Evolutionary conservation across 2,113 vertebrate genomes (phyloP), one percentile per base, ranked within the genome.

Genomic region (Salvelinus sp.): DNA sequence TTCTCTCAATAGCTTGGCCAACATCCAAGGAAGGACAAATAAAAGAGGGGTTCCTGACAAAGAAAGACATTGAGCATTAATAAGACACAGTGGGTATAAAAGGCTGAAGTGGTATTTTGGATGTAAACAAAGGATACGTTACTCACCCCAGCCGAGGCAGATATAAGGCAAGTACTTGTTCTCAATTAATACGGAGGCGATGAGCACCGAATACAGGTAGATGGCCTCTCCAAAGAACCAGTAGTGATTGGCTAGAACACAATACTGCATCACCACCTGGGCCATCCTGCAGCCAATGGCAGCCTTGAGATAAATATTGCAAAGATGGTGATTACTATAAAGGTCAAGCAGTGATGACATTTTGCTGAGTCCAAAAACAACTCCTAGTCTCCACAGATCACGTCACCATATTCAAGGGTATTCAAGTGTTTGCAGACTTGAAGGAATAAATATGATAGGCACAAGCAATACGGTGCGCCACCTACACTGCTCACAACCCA

Each of bases 151-250:
- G 77, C 95, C 94, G 1, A 95, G 89, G 86, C 92, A 94, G 78
- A 95, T 87, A 86, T 95, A 95, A 27, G 91, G 88, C 20, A 92
- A 79, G 86, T 93, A 93, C 83, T 94, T 94, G 89, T 91, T 94
- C 85, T 95, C 91, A 0, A 92, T 92, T 83, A 96, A 93, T 66
- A 95, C 94, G 0, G 93, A 95, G 16, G 93, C 90, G 4, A 95
- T 93, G 2, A 96, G 93, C 68, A 96, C 91, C 27, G 94, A 94
- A 85, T 95, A 93, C 76, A 96, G 89, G 89, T 95, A 95, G 70
- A 95, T 72, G 0, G 95, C 95, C 76, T 95, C 95, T 84, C 94
- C 95, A 72, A 95, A 93, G 86, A 95, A 93, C 95, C 95, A 96
- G 76, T 91, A 95, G 83, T 95, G 94, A 88, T 95, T 95, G 91